Conservation (phyloP, 2,113 vertebrate genomes). For the Glaucomys volans region DNA sequence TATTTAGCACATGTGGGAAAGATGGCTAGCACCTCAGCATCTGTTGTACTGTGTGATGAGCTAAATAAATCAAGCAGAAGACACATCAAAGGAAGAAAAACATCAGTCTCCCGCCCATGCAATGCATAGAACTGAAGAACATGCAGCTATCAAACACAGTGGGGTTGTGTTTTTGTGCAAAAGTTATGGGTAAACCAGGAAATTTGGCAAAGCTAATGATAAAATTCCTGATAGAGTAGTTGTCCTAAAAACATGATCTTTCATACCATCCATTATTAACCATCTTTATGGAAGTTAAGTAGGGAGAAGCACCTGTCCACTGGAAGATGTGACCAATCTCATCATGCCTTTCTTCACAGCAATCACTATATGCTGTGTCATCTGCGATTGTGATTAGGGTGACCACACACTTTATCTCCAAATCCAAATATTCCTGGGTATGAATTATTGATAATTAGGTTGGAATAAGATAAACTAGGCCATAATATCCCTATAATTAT, state of each 20-base stretch:
- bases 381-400: not conserved
- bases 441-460: not conserved
- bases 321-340: not conserved
- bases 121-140: not conserved
- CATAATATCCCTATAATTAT: not conserved
- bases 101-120: not conserved
- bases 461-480: not conserved
- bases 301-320: not conserved
- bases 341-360: not conserved
- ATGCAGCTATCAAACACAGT: not conserved
- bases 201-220: conserved; percentile 2
- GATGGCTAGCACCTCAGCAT: not conserved
- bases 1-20: not conserved
- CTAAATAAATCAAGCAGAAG: not conserved
- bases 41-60: not conserved
- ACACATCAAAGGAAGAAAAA: not conserved
- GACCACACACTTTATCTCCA: conserved; percentile 41
- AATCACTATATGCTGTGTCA: not conserved
- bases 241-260: not conserved
- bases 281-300: not conserved
- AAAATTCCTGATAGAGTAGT: not conserved
- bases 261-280: not conserved
- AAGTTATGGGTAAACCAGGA: not conserved
- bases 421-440: not conserved
- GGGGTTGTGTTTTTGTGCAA: not conserved